Conservation (phyloP, 2,888 invertebrate species). For the Drosophila crucigera region DNA sequence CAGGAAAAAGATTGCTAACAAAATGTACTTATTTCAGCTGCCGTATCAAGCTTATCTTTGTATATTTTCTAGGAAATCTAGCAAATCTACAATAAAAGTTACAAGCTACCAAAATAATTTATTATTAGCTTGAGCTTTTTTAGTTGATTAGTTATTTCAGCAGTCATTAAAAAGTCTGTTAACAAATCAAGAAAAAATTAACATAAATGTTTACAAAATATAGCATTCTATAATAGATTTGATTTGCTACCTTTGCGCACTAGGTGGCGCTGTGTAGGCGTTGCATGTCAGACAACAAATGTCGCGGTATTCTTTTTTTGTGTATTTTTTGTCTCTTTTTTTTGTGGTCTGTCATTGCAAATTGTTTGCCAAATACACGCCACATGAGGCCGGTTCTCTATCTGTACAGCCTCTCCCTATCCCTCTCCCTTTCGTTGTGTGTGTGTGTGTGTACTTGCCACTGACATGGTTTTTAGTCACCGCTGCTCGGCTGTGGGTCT, state of each 20-base stretch:
- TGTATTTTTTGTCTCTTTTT: neutral
- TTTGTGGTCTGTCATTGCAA: constrained; percentile 68
- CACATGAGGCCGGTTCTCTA: constrained; percentile 62
- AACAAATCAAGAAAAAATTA: neutral
- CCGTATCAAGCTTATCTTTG: neutral
- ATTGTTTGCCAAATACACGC: constrained; percentile 75
- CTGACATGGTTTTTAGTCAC: constrained; percentile 10
- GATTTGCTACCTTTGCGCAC: constrained; percentile 41
- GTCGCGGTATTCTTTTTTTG: constrained; percentile 32
- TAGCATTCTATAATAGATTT: constrained; percentile 2
- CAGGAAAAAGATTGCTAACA: neutral
- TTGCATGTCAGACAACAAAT: constrained; percentile 40
- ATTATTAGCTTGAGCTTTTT: neutral
- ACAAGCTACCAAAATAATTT: neutral
- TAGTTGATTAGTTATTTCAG: neutral
- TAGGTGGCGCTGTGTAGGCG: constrained; percentile 68
- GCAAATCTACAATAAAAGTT: neutral
- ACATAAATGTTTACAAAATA: neutral
- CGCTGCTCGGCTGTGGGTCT: constrained; percentile 8
- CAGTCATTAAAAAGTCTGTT: neutral
- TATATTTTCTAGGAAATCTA: neutral
- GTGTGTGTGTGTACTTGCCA: neutral
- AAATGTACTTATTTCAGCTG: neutral
- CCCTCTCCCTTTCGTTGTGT: constrained; percentile 1
- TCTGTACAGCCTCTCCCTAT: constrained; percentile 10